Evolutionary conservation across 2,888 invertebrate species (phyloP), one percentile per base, ranked within the genome.

Genomic region (Anorthoa munda): DNA sequence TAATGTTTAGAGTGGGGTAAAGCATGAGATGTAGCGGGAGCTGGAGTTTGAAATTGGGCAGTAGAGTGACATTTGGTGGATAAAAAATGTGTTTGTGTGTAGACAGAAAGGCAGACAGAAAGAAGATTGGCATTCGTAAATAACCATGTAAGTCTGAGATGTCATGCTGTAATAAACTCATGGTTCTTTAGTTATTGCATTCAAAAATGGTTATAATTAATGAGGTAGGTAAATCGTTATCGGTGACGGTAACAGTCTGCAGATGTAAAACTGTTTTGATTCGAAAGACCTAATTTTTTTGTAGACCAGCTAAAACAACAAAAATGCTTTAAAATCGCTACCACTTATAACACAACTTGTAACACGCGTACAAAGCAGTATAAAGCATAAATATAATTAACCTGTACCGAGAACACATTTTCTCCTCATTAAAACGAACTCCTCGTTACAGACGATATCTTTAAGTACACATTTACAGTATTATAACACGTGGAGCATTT

Each of bases 361-460:
- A 18, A 53, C 66, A 72, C 65, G 73, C 75, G 66, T 72, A 68
- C 63, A 68, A 77, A 80, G 76, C 77, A 75, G 71, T 81, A 74
- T 80, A 84, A 82, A 82, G 82, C 84, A 82, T 76, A 78, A 86
- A 84, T 77, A 86, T 84, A 84, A 84, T 85, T 86, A 84, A 78
- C 76, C 68, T 63, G n/a, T n/a, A n/a, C n/a, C n/a, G n/a, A 5
- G 63, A 46, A 63, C 85, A 81, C 75, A 84, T 86, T 85, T 86
- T 72, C 64, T 73, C 68, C 84, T 79, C 79, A 85, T 85, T 85
- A 84, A 67, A 82, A 56, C 45, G 50, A 56, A 66, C 73, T 67
- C 31, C 64, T 72, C 66, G 46, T 72, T 79, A 75, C 3, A 55
- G 46, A 75, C 68, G 72, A 72, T 76, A 68, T 56, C 53, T 69